Evolutionary conservation across 2,797 vertebrate genomes (phyloP), one percentile per base, ranked within the genome.

Genomic region (Sparus aurata): DNA sequence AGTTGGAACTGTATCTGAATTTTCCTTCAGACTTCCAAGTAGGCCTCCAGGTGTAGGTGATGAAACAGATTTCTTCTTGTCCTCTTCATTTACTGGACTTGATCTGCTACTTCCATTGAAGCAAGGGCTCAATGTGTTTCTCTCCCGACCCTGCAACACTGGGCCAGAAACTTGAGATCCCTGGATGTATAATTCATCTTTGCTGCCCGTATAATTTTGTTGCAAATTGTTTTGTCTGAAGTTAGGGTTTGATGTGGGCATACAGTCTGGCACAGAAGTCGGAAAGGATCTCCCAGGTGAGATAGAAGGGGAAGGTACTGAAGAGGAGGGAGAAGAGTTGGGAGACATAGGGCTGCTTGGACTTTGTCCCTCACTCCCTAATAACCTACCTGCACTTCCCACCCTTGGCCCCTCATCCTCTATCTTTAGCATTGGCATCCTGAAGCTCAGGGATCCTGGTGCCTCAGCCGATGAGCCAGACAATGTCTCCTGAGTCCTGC

Each of bases 331-430:
- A 10, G 92, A 91, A 15, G 93, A 91, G 12, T 86, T 84, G 49
- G 89, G 85, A 3, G 93, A 94, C 20, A 93, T 22, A 5, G 93
- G 87, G 50, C 93, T 95, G 75, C 80, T 88, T 10, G 94, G 94
- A 81, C 93, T 95, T 84, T 95, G 92, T 77, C 93, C 94, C 15
- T 89, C 87, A 67, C 94, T 95, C 12, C 93, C 94, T 70, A 93
- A 82, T 60, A 77, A 25, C 15, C 38, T 75, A 30, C 53, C 82
- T 52, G 25, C 64, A 71, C 85, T 92, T 77, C 84, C 92, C 65
- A 78, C 80, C 77, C 67, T 58, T 41, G 94, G 94, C 1, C 91
- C 94, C 47, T 96, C 95, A n/a, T 90, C 85, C 27, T 92, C 89
- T 34, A 78, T 82, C 67, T 87, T 89, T 27, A 89, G 46, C 16